These are phyloP conservation scores for Agrypnia vestita DNA, from an alignment of 1,140 invertebrate species.

Conservation along the genomic window DNA sequence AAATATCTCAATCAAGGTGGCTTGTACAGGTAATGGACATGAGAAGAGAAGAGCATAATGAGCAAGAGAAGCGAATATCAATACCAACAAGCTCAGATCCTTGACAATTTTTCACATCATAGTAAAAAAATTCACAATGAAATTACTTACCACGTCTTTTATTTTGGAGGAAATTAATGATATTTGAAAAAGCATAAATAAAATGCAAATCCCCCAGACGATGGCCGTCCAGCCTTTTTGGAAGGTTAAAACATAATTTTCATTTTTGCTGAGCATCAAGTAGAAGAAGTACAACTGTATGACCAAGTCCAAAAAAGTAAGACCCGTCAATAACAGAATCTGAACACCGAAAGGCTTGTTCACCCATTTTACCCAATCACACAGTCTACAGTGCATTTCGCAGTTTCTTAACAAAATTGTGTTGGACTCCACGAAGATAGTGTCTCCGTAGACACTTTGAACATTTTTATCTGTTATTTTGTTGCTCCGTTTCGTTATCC, in stretches of 20 bases:
- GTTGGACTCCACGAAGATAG: conserved; percentile 5
- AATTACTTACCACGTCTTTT: conserved; percentile 32
- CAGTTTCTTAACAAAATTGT: conserved; percentile 12
- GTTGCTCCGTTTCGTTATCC: conserved; percentile 7
- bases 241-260: conserved; percentile 13
- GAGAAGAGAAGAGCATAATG: no score
- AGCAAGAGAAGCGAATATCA: no score
- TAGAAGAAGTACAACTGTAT: conserved; percentile 56
- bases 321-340: conserved; percentile 45
- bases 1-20: no score
- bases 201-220: conserved; percentile 24
- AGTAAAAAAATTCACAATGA: no score
- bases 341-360: conserved; percentile 51
- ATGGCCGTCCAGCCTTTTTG: conserved; percentile 35
- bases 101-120: no score
- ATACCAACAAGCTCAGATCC: no score
- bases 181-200: conserved; percentile 21
- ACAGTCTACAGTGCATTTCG: conserved; percentile 54
- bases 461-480: neutral
- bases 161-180: conserved; percentile 43
- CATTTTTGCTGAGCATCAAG: conserved; percentile 46
- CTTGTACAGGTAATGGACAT: no score
- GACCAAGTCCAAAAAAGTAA: conserved; percentile 52
- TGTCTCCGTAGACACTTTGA: conserved; percentile 16
- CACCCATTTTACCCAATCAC: conserved; percentile 34